Base-by-base conservation (phyloP, 2,797 vertebrate genomes). In the Acanthurus leucopareius region DNA sequence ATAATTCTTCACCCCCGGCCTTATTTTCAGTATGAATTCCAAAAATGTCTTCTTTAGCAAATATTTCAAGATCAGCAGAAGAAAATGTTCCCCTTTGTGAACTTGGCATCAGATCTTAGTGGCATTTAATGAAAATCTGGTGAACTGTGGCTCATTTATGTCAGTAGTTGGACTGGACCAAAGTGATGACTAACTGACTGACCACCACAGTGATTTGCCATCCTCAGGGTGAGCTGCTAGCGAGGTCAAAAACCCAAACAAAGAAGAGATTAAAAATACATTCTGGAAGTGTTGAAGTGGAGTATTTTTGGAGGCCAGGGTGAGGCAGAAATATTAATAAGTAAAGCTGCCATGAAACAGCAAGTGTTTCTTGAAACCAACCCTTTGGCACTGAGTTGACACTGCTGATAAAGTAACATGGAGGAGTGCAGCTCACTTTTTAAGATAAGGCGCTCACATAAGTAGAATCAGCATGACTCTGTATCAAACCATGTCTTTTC, bases 401-500 rank as follows among this genome's bases (percentile, higher is more conserved):
- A 63, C n/a, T 16, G 40, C 60, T 56, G 25, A 38, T 58, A 66
- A 49, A 32, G 13, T 35, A 66, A 67, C 42, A 40, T 56, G 51
- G 5, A 52, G 64, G 73, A 32, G 28, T 32, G 3, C 28, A 44
- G 20, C 63, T 72, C 40, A 49, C 52, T 70, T 61, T 40, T 15
- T 52, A 48, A 65, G 20, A 69, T 17, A 19, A 66, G 9, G 3
- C 47, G 22, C n/a, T 25, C 54, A 65, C 48, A 49, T 3, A 13
- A 58, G n/a, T 10, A 49, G 19, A 78, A 69, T 64, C 51, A 67
- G 44, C 44, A 52, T 17, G 10, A 38, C 45, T 67, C 53, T 49
- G 28, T 44, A 67, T 75, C 71, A 69, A 60, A 70, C 16, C 48
- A 40, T 51, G 49, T 20, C 15, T 79, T 73, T 79, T 82, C 61